phyloP scores from a whole-genome alignment of 2,888 invertebrate species.

The Terebella lapidaria region DNA sequence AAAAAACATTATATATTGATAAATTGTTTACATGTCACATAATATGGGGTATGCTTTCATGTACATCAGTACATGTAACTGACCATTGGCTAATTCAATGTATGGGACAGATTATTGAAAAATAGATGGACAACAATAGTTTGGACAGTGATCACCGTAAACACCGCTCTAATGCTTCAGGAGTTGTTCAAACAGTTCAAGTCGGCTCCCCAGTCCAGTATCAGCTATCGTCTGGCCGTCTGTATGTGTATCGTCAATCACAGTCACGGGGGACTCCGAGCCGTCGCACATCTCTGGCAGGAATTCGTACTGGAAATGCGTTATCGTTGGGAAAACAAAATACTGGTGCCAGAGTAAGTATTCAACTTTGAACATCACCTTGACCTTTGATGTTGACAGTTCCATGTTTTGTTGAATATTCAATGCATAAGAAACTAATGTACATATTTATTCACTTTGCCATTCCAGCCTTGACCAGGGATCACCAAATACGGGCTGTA shows the following conservation, averaged over 20 bases:
- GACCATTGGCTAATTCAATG: no score
- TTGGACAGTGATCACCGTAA: no score
- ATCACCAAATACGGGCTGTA: constrained; percentile 80
- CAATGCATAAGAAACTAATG: no score
- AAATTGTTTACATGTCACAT: no score
- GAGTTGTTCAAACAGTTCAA: constrained; percentile 61
- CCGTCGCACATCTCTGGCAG: constrained; percentile 86
- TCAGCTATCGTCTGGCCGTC: constrained; percentile 77
- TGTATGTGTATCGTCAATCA: constrained; percentile 56
- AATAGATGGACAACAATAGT: no score
- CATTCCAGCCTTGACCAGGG: constrained; percentile 62
- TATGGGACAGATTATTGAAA: no score
- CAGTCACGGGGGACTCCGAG: constrained; percentile 59
- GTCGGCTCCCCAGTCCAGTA: constrained; percentile 71
- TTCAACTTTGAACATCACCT: background rate
- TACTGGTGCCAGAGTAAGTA: constrained; percentile 37
- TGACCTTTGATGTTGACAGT: background rate
- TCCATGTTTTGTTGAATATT: background rate
- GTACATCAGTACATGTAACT: no score
- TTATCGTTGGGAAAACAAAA: constrained; percentile 72
- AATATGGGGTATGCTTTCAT: no score
- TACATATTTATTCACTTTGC: no score
- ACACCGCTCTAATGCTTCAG: no score
- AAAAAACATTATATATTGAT: no score
- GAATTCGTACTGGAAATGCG: constrained; percentile 87